Percentiles rank a stretch among this genome's conserved stretches.
phyloP scores from a whole-genome alignment of 2,797 vertebrate genomes.

The Notolepis coatsorum region DNA sequence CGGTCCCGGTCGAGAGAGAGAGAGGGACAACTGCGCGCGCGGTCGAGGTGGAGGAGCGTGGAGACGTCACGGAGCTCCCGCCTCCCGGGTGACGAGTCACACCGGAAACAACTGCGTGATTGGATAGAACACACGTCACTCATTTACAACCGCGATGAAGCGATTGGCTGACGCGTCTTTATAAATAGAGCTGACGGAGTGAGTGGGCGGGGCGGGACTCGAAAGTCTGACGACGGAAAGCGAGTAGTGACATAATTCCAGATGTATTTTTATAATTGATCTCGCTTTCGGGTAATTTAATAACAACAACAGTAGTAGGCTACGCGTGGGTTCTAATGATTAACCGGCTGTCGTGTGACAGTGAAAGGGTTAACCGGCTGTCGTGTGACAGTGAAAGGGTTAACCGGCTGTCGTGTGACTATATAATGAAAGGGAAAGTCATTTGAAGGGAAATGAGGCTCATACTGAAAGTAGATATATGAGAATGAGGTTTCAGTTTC shows the following conservation, averaged over 20 bases:
- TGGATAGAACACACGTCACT: slow-evolving; percentile 28
- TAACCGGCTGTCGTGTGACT: too few species aligned
- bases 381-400: too few species aligned
- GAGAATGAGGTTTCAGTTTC: background rate
- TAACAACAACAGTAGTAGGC: background rate
- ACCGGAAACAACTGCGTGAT: background rate
- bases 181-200: slow-evolving; percentile 4
- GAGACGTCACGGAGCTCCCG: background rate
- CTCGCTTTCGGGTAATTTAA: too few species aligned
- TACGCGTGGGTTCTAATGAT: too few species aligned
- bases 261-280: background rate
- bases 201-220: slow-evolving; percentile 1
- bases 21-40: background rate
- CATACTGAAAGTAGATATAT: background rate
- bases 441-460: background rate
- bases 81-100: background rate
- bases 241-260: background rate
- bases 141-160: background rate
- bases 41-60: background rate
- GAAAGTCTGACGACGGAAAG: background rate
- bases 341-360: too few species aligned
- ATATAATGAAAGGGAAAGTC: too few species aligned
- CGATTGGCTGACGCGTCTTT: slow-evolving; percentile 31
- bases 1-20: background rate
- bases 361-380: too few species aligned